phyloP scores from a whole-genome alignment of 2,888 invertebrate species.

The Incurvaria masculella region DNA sequence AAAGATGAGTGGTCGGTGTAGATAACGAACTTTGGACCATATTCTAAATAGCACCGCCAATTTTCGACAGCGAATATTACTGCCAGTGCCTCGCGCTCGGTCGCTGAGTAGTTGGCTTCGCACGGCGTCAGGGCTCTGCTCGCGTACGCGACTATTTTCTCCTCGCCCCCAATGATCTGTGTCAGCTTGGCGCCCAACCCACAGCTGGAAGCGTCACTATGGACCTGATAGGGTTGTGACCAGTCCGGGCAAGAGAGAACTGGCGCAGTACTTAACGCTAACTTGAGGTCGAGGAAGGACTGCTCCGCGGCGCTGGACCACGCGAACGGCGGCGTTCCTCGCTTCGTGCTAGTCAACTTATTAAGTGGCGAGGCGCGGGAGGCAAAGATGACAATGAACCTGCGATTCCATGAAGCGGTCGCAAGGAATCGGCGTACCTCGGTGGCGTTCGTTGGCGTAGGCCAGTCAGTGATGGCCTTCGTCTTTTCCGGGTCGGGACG shows the following conservation, averaged over 20 bases:
- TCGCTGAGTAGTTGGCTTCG: too few relatives aligned
- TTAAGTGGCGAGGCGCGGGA: background rate
- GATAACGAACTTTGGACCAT: too few relatives aligned
- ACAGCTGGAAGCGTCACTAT: too few relatives aligned
- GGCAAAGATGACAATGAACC: background rate
- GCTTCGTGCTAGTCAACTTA: background rate
- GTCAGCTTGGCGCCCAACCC: too few relatives aligned
- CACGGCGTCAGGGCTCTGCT: too few relatives aligned
- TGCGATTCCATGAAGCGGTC: slow-evolving; percentile 13
- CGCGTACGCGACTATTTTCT: too few relatives aligned
- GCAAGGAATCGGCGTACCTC: slow-evolving; percentile 14
- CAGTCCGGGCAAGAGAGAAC: too few relatives aligned
- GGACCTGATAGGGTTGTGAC: too few relatives aligned
- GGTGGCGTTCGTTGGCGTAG: slow-evolving; percentile 14
- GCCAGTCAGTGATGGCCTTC: slow-evolving; percentile 15
- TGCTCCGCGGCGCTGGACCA: background rate
- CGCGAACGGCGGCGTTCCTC: background rate
- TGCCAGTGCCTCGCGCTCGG: too few relatives aligned
- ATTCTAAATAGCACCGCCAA: too few relatives aligned
- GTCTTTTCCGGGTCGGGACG: slow-evolving; percentile 17
- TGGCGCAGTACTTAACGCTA: background rate
- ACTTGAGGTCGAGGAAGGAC: background rate
- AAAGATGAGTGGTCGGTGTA: slow-evolving; percentile 16
- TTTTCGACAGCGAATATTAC: too few relatives aligned
- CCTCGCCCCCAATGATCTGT: too few relatives aligned